These are phyloP conservation scores for Tenthredo mesomela DNA, from an alignment of 2,888 invertebrate genomes.

Conservation along the genomic window DNA sequence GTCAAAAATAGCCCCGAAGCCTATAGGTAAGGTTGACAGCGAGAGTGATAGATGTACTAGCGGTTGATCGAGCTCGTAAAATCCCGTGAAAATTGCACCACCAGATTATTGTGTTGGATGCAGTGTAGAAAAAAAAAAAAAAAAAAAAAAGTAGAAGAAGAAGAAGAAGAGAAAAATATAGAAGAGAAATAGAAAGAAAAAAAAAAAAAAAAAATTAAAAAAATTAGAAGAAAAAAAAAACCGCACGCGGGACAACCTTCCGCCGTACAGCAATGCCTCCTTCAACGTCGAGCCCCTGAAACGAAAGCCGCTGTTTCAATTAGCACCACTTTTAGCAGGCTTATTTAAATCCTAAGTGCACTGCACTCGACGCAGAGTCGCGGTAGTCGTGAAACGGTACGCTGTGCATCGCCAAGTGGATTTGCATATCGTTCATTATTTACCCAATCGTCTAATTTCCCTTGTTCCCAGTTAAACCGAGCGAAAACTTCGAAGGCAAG, in stretches of 20 bases:
- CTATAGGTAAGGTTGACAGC: neutral
- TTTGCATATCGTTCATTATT: conserved; percentile 72
- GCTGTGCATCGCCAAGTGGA: conserved; percentile 61
- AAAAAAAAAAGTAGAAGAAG: neutral
- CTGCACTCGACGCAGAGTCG: conserved; percentile 44
- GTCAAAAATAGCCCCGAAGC: neutral
- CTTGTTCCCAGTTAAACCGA: conserved; percentile 60
- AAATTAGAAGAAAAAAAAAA: neutral
- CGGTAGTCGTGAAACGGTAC: conserved; percentile 32
- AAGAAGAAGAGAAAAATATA: neutral
- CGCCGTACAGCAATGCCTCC: conserved; percentile 39
- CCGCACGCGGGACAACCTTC: conserved; percentile 2
- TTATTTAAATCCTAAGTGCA: conserved; percentile 74
- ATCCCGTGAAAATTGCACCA: conserved; percentile 10
- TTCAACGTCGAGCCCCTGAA: conserved; percentile 33
- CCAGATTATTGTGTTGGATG: neutral
- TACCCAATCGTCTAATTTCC: conserved; percentile 68
- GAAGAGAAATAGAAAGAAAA: neutral
- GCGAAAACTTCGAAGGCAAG: conserved; percentile 40
- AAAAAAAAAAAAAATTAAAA: neutral
- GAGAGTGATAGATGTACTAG: conserved; percentile 28
- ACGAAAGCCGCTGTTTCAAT: conserved; percentile 66
- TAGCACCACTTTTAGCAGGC: conserved; percentile 71
- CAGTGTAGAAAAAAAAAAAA: neutral
- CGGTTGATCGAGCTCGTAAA: neutral